A percentile compares a stretch with the other conserved stretches of the same genome.
Evolutionary conservation across 2,888 invertebrate species (phyloP).

Genomic region (Drosophila cracens): DNA sequence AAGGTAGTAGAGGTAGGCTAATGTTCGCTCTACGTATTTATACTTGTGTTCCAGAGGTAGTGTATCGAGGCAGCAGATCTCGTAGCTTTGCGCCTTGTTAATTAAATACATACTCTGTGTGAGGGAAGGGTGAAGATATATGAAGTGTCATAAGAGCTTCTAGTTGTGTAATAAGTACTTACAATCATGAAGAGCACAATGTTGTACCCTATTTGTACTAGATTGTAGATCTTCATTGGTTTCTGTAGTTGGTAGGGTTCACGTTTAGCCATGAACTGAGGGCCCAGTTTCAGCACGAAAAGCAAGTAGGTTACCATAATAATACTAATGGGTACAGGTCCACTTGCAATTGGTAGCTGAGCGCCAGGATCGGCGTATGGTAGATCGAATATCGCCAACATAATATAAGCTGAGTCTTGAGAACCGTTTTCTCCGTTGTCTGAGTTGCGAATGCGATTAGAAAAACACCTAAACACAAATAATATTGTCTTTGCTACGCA

Average conservation of each 20-base stretch:
- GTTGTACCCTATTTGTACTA: slow-evolving; percentile 26
- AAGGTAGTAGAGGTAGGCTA: background rate
- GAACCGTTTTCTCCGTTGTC: background rate
- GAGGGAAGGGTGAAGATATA: background rate
- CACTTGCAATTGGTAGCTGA: slow-evolving; percentile 5
- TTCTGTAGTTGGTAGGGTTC: slow-evolving; percentile 24
- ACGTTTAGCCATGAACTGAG: slow-evolving; percentile 25
- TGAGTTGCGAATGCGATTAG: background rate
- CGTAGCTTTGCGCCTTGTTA: background rate
- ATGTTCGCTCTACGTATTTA: accelerated
- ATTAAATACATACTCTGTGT: background rate
- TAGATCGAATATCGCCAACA: slow-evolving; percentile 19
- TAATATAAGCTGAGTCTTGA: background rate
- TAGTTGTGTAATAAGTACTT: slow-evolving; percentile 7
- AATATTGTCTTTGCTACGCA: no score
- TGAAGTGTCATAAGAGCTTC: no score
- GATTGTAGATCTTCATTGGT: slow-evolving; percentile 28
- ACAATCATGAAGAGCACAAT: slow-evolving; percentile 17
- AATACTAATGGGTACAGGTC: slow-evolving; percentile 8
- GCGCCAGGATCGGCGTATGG: slow-evolving; percentile 29
- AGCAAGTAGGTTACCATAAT: slow-evolving; percentile 21
- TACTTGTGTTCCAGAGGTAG: background rate
- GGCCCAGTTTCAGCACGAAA: slow-evolving; percentile 29
- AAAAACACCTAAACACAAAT: background rate
- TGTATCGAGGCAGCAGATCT: background rate